Percentiles rank a stretch among this genome's conserved stretches.
Conservation (phyloP, 1,140 invertebrate genomes). For the Cyclina sinensis region DNA sequence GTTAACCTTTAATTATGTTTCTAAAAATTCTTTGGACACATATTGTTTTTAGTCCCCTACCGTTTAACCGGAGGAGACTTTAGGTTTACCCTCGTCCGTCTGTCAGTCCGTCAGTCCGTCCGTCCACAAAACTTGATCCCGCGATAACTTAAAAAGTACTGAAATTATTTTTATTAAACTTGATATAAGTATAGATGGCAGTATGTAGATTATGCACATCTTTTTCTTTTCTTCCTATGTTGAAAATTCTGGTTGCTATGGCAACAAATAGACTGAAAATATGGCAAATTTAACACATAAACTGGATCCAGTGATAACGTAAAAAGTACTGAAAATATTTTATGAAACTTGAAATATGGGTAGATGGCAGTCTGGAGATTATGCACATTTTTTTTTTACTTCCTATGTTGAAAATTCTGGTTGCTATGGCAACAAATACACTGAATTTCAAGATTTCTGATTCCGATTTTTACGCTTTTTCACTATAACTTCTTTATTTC, state of each 20-base stretch:
- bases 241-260: constrained; percentile 43
- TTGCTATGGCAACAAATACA: constrained; percentile 37
- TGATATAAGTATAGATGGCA: constrained; percentile 38
- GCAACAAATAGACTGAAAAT: constrained; percentile 47
- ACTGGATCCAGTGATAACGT: constrained; percentile 22
- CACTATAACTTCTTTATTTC: constrained; percentile 5
- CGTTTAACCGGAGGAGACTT: too few species aligned
- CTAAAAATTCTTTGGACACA: too few species aligned
- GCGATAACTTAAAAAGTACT: constrained; percentile 36
- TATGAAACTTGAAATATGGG: constrained; percentile 46
- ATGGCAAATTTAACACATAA: constrained; percentile 14
- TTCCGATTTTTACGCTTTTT: not conserved
- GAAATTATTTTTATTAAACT: constrained; percentile 42
- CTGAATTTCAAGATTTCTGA: too few species aligned
- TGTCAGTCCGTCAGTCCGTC: too few species aligned
- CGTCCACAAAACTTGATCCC: constrained; percentile 21
- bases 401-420: constrained; percentile 27
- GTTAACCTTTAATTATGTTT: too few species aligned
- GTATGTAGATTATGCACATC: constrained; percentile 44
- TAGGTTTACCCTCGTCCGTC: too few species aligned
- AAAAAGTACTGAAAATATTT: constrained; percentile 42
- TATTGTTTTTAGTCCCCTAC: too few species aligned
- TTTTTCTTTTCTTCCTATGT: constrained; percentile 45
- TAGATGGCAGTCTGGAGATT: constrained; percentile 45
- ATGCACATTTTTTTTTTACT: constrained; percentile 27